phyloP scores from a whole-genome alignment of 2,888 invertebrate species.

The Mimachlamys varia region DNA sequence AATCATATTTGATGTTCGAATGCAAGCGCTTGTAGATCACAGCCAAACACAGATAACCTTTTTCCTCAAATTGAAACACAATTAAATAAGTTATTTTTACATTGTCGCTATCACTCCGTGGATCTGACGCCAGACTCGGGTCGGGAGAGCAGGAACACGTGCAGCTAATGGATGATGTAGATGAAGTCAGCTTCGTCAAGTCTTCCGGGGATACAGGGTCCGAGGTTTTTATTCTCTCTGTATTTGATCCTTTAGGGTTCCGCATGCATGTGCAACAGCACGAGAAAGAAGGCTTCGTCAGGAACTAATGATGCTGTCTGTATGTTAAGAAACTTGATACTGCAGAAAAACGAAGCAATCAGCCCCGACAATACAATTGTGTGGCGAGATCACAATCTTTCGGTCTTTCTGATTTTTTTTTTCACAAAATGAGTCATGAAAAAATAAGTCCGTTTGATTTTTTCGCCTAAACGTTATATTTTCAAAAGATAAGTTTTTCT shows the following conservation, averaged over 20 bases:
- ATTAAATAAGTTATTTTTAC: conserved; percentile 35
- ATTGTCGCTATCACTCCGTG: neutral
- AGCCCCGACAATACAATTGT: neutral
- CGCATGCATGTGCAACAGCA: conserved; percentile 34
- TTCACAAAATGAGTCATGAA: neutral
- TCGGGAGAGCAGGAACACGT: neutral
- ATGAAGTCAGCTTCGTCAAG: neutral
- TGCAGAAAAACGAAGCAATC: neutral
- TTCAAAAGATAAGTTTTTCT: neutral
- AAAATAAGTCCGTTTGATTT: neutral
- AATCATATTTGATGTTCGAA: conserved; percentile 36
- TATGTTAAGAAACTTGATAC: conserved; percentile 25
- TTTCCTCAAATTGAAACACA: conserved; percentile 34
- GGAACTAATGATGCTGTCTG: neutral
- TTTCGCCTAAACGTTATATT: neutral
- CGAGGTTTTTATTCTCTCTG: neutral
- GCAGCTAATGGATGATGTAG: neutral
- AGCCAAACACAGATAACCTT: conserved; percentile 20
- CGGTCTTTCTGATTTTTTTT: neutral
- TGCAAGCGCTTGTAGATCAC: conserved; percentile 28
- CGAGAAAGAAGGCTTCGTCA: neutral
- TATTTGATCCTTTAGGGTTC: conserved; percentile 1
- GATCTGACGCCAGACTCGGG: neutral
- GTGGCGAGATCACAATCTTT: neutral
- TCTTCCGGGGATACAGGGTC: conserved; percentile 19